These are phyloP conservation scores for Cremastinae sp. DNA, from an alignment of 2,888 invertebrate species.

Conservation along the genomic window DNA sequence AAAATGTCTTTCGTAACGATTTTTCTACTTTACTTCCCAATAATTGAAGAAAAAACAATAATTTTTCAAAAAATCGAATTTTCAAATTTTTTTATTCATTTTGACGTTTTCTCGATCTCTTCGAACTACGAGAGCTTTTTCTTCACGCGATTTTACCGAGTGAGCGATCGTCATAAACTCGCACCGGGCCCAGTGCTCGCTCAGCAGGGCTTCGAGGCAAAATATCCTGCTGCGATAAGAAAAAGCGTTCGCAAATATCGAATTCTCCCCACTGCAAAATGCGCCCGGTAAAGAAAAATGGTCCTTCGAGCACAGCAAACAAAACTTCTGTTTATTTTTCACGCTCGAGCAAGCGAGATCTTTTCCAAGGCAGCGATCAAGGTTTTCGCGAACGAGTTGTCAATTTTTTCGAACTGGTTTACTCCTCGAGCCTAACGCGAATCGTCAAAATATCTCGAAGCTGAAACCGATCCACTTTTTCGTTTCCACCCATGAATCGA, in stretches of 20 bases:
- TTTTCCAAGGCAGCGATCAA: not conserved
- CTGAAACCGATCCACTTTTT: not conserved
- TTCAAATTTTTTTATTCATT: not conserved
- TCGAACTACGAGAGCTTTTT: not conserved
- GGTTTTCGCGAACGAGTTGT: not conserved
- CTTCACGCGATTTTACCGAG: not conserved
- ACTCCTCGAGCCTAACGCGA: not conserved
- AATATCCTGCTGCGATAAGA: conserved; percentile 37
- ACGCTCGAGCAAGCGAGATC: not conserved
- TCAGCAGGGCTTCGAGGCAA: conserved; percentile 29
- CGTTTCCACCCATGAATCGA: not conserved
- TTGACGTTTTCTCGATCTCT: not conserved
- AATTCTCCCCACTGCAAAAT: conserved; percentile 35
- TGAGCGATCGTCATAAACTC: not conserved
- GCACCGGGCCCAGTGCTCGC: conserved; percentile 2
- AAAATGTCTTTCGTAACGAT: too few species aligned
- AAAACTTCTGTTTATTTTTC: not conserved
- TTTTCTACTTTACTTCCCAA: too few species aligned
- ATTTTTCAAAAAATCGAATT: too few species aligned
- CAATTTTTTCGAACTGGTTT: not conserved
- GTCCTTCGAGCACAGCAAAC: not conserved
- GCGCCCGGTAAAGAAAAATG: conserved; percentile 20
- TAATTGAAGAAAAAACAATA: too few species aligned
- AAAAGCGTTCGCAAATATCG: conserved; percentile 5
- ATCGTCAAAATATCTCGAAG: conserved; percentile 13